A percentile compares a stretch with the other conserved stretches of the same genome.
phyloP scores from a whole-genome alignment of 2,797 vertebrate species.

The Sternotherus odoratus region DNA sequence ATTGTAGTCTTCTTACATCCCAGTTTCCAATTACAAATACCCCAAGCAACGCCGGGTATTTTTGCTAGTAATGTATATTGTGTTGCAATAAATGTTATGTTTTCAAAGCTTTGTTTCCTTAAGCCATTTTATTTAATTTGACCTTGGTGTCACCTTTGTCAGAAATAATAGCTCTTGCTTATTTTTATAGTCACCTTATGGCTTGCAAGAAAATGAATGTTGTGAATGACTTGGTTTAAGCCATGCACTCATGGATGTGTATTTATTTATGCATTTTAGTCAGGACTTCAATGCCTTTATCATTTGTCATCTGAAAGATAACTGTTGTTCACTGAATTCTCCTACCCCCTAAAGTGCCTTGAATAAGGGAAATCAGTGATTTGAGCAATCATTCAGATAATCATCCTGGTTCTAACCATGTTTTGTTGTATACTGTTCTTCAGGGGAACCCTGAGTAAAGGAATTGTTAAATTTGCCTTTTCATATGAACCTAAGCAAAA shows the following conservation, averaged over 20 bases:
- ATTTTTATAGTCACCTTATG: neutral
- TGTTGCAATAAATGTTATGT: neutral
- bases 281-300: neutral
- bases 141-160: neutral
- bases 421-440: constrained; percentile 5
- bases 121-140: neutral
- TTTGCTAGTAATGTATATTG: neutral
- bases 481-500: constrained; percentile 51
- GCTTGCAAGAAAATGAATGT: neutral
- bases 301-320: constrained; percentile 23
- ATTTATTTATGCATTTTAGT: neutral
- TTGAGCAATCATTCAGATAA: constrained; percentile 53
- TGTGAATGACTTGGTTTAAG: neutral
- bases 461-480: constrained; percentile 31
- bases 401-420: neutral
- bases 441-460: constrained; percentile 12
- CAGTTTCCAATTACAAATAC: no score
- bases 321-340: neutral
- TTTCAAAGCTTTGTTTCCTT: neutral
- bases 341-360: neutral
- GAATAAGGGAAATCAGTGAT: neutral
- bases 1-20: no score
- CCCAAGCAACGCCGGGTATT: no score
- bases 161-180: neutral
- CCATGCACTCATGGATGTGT: neutral